These are phyloP conservation scores for Callionymus lyra DNA, from an alignment of 2,113 vertebrate species.

Conservation along the genomic window DNA sequence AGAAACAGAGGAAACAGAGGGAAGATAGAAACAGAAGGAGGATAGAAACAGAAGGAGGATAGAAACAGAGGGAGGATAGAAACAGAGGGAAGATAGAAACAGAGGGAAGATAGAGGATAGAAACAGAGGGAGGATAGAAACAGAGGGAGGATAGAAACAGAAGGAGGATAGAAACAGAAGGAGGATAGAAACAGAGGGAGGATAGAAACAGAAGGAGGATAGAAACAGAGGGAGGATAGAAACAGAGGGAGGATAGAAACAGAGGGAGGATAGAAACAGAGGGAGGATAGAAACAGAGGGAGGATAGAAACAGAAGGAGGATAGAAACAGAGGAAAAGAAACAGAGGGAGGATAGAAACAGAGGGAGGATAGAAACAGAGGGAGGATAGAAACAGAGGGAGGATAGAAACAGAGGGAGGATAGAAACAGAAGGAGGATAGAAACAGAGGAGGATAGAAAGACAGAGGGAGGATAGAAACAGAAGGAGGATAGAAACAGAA, in stretches of 20 bases:
- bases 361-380: neutral
- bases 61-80: neutral
- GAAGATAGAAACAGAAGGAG: neutral
- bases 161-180: conserved; percentile 1
- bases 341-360: too few relatives aligned
- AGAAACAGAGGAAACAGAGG: conserved; percentile 12
- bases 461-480: neutral
- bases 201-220: neutral
- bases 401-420: conserved; percentile 15
- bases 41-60: conserved; percentile 14
- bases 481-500: conserved; percentile 12
- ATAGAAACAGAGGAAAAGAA: too few relatives aligned
- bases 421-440: neutral
- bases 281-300: conserved; percentile 15
- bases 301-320: neutral
- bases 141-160: neutral
- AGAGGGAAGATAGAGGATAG: neutral
- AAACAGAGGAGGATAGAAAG: too few relatives aligned
- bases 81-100: conserved; percentile 1
- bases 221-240: too few relatives aligned
- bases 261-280: neutral
- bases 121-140: too few relatives aligned
- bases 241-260: conserved; percentile 1
- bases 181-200: conserved; percentile 15
- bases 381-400: too few relatives aligned